Base-by-base conservation (phyloP, 2,888 invertebrate species). In the Dicyrtomina minuta region DNA sequence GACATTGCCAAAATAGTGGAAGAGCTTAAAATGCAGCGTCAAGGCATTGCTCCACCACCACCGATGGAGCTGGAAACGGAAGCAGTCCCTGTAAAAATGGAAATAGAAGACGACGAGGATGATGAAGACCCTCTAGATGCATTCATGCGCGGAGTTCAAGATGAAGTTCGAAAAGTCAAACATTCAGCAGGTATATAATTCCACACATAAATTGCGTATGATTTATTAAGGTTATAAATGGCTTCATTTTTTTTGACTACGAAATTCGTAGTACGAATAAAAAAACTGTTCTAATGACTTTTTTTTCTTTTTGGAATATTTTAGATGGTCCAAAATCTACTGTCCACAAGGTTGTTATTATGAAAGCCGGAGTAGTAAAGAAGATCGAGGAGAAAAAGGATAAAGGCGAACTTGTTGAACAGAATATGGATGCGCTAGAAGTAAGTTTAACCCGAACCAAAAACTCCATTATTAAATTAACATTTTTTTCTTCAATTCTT, bases 331-430 rank as follows among this genome's bases (percentile, higher is more conserved):
- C 53, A 53, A 53, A 53, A 53, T n/a, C 53, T 24, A 13, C 53
- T n/a, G n/a, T n/a, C n/a, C n/a, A n/a, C n/a, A 70, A 89, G 17
- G 86, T 93, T 1, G 89, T 93, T 1, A 91, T 93, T 68, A 86
- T 93, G 2, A 76, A 80, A 70, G 90, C 91, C 0, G 93, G 93
- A 6, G 89, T 92, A 5, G 92, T 92, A 0, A 93, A 93, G 81
- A 90, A 91, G 79, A 88, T 88, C 74, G 85, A 87, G 41, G n/a
- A n/a, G n/a, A 85, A 86, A 27, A 89, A 89, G 77, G 89, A 91
- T 78, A 96, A 97, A 80, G 99, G 99, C 66, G 98, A 99, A 83
- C 84, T 99, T n/a, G 95, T 99, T 80, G 97, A 99, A 82, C 97
- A 96, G 81, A 97, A 99, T 83, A 95, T 96, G 82, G 98, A 99